Evolutionary conservation across 2,888 invertebrate genomes (phyloP).

Genomic region (Chrysopilus asiliformis): DNA sequence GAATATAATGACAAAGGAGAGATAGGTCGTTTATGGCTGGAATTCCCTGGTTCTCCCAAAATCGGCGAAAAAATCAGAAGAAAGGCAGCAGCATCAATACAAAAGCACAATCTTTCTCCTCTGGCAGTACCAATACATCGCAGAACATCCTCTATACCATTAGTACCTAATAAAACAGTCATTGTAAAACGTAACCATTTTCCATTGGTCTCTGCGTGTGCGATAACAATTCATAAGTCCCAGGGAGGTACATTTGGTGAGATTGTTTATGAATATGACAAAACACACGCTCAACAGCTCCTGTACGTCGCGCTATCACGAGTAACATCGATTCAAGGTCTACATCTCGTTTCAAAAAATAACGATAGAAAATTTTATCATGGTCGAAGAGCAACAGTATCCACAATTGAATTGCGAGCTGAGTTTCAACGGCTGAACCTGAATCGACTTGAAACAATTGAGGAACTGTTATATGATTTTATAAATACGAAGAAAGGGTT

Average conservation of each 20-base stretch:
- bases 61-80: constrained; percentile 11
- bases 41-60: constrained; percentile 7
- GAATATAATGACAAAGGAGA: constrained; percentile 14
- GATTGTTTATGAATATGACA: constrained; percentile 18
- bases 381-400: no score
- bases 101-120: constrained; percentile 7
- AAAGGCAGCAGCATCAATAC: constrained; percentile 11
- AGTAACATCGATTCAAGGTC: no score
- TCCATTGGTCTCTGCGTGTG: constrained; percentile 17
- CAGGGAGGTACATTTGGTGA: constrained; percentile 19
- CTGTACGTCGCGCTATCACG: no score
- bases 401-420: no score
- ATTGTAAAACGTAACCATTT: constrained; percentile 18
- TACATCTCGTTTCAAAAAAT: no score
- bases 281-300: constrained; percentile 12
- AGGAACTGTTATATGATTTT: no score
- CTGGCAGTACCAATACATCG: constrained; percentile 11
- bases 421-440: no score
- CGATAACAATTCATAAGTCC: constrained; percentile 21
- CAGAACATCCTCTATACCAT: constrained; percentile 12
- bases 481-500: no score
- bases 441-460: no score
- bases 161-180: constrained; percentile 14
- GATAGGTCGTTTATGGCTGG: constrained; percentile 10
- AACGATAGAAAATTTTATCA: no score